phyloP scores from a whole-genome alignment of 2,888 invertebrate species.

The Arctia plantaginis region DNA sequence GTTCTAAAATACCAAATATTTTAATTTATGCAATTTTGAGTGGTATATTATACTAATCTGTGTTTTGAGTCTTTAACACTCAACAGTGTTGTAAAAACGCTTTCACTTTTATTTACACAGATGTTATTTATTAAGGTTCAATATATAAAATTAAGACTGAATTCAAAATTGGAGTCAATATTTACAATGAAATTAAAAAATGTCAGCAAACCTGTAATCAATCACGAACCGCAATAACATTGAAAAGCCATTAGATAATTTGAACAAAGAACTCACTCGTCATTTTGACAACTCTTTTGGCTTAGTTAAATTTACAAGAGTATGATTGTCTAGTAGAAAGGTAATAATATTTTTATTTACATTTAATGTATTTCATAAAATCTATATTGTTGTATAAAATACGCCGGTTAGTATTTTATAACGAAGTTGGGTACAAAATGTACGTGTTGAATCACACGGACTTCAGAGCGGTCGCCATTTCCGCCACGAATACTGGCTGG shows the following conservation, averaged over 20 bases:
- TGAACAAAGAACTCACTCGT: constrained; percentile 59
- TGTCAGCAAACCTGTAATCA: constrained; percentile 7
- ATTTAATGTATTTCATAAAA: constrained; percentile 50
- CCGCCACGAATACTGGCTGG: constrained; percentile 82
- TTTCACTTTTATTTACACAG: constrained; percentile 3
- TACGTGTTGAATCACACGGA: constrained; percentile 59
- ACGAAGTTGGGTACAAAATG: constrained; percentile 71
- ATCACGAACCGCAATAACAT: constrained; percentile 1
- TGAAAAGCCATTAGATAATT: constrained; percentile 45
- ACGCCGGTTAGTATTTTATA: constrained; percentile 61
- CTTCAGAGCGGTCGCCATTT: constrained; percentile 84
- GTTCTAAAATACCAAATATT: constrained; percentile 5
- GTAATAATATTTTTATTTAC: constrained; percentile 64
- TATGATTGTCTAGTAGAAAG: constrained; percentile 78
- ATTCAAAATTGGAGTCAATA: background rate
- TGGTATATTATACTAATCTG: too few relatives aligned
- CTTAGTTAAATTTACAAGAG: constrained; percentile 84
- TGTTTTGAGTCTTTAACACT: too few relatives aligned
- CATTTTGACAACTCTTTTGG: constrained; percentile 79
- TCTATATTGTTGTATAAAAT: constrained; percentile 49
- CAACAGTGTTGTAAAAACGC: background rate
- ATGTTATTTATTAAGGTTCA: background rate
- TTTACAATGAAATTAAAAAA: background rate
- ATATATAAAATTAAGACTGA: background rate
- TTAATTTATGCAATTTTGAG: background rate